Evolutionary conservation across 2,113 vertebrate genomes (phyloP).

Genomic region (Malurus elegans): DNA sequence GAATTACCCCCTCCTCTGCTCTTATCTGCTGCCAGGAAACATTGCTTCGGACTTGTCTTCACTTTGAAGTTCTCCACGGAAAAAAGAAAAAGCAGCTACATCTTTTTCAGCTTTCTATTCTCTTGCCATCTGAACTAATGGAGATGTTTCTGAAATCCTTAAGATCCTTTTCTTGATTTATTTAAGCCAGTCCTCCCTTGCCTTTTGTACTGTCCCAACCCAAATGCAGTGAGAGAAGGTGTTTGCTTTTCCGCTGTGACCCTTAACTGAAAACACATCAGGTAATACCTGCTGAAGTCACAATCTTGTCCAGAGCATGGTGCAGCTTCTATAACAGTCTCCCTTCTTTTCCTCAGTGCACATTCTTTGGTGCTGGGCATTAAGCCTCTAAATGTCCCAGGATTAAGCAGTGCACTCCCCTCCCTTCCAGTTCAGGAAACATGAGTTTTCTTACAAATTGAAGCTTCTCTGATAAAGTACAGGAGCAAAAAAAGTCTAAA

Average conservation of each 20-base stretch:
- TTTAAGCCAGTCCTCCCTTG: background rate
- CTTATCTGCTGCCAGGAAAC: background rate
- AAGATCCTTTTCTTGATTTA: background rate
- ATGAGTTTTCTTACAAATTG: background rate
- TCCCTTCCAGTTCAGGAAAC: background rate
- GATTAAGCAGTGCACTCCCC: background rate
- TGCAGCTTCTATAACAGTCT: background rate
- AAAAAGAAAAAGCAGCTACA: background rate
- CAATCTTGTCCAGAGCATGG: background rate
- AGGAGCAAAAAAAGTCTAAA: background rate
- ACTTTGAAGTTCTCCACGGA: background rate
- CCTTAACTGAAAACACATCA: background rate
- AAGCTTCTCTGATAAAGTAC: background rate
- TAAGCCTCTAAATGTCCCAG: background rate
- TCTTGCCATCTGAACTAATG: background rate
- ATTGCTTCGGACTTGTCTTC: background rate
- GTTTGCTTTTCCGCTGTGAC: background rate
- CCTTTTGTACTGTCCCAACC: background rate
- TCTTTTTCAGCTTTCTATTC: background rate
- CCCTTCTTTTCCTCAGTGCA: rapidly evolving
- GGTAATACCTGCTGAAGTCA: background rate
- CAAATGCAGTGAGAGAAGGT: background rate
- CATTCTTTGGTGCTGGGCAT: background rate
- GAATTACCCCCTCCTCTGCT: background rate
- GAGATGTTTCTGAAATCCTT: background rate